Evolutionary conservation across 2,888 invertebrate species (phyloP).

Genomic region (Argynnis bischoffii): DNA sequence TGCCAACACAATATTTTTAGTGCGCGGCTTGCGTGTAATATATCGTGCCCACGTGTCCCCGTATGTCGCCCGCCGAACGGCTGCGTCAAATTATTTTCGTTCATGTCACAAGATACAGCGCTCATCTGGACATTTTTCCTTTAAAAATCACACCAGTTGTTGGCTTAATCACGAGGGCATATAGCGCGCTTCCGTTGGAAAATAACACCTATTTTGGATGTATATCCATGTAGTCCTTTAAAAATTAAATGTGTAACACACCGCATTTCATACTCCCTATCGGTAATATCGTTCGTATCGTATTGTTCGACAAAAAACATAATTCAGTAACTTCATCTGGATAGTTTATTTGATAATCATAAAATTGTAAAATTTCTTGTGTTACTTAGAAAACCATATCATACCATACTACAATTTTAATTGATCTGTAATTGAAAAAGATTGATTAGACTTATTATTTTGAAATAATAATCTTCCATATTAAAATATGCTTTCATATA

Average conservation of each 20-base stretch:
- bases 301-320: neutral
- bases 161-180: conserved; percentile 61
- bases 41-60: conserved; percentile 82
- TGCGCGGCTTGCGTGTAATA: conserved; percentile 81
- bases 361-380: too few species aligned
- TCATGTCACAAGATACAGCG: conserved; percentile 81
- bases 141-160: conserved; percentile 77
- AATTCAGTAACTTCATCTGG: too few species aligned
- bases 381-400: too few species aligned
- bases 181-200: conserved; percentile 67
- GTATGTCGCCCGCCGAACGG: conserved; percentile 79
- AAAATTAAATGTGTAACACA: neutral
- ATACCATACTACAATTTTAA: too few species aligned
- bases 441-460: too few species aligned
- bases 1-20: conserved; percentile 83
- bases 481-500: too few species aligned
- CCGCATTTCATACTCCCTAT: neutral
- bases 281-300: neutral
- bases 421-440: too few species aligned
- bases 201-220: conserved; percentile 44
- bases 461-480: too few species aligned
- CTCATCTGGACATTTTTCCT: conserved; percentile 81
- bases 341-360: too few species aligned
- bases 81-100: conserved; percentile 83
- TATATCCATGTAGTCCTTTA: neutral